These are phyloP conservation scores for Esperia sulphurella DNA, from an alignment of 2,888 invertebrate species.

Conservation along the genomic window DNA sequence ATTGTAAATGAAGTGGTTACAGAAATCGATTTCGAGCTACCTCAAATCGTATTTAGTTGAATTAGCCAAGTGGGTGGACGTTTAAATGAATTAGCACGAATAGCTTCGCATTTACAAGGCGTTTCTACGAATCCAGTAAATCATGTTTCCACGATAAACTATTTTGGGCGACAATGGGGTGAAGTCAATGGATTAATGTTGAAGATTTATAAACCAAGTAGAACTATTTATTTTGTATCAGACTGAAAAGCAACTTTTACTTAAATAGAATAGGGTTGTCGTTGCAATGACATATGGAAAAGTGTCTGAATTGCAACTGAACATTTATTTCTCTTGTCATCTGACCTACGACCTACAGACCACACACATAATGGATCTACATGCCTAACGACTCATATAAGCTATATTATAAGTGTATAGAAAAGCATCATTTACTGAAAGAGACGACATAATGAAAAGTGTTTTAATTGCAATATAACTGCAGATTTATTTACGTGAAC, in stretches of 20 bases:
- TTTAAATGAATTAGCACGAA: constrained; percentile 16
- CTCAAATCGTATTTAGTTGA: constrained; percentile 19
- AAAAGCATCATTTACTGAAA: too few species aligned
- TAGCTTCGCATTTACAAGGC: constrained; percentile 11
- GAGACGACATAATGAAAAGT: too few species aligned
- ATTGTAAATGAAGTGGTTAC: constrained; percentile 14
- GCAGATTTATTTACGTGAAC: too few species aligned
- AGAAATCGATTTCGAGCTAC: constrained; percentile 18
- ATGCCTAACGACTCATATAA: too few species aligned
- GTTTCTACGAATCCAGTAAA: constrained; percentile 10
- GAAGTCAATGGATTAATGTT: not conserved
- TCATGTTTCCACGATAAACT: not conserved
- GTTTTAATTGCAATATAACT: too few species aligned
- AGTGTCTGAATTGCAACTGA: too few species aligned
- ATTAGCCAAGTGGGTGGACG: constrained; percentile 15
- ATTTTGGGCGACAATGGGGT: not conserved
- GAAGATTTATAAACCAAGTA: not conserved
- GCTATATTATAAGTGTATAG: too few species aligned
- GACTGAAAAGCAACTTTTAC: not conserved
- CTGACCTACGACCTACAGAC: too few species aligned
- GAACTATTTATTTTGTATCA: not conserved
- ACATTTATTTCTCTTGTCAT: too few species aligned
- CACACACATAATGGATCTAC: too few species aligned
- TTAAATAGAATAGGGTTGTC: too few species aligned
- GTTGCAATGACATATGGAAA: too few species aligned